A percentile compares a stretch with the other conserved stretches of the same genome.
Evolutionary conservation across 1,140 invertebrate species (phyloP).

Genomic region (Telenomus remus): DNA sequence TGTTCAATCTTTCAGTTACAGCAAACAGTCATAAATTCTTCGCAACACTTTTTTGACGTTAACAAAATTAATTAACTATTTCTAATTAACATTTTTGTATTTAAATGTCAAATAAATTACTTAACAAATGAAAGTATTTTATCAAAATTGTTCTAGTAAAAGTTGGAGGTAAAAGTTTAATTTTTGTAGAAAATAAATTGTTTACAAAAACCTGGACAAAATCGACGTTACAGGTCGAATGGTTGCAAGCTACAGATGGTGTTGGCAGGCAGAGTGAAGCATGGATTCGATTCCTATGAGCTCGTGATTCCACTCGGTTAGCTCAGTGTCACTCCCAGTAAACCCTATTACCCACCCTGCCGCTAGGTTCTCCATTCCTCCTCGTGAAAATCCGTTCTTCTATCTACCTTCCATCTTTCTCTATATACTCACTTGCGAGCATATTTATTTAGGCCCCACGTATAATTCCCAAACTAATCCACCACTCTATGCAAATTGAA

Average conservation of each 20-base stretch:
- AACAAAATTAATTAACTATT: too few relatives aligned
- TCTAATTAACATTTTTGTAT: too few relatives aligned
- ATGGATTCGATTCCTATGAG: constrained; percentile 76
- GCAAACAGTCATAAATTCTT: background rate
- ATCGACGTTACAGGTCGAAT: constrained; percentile 47
- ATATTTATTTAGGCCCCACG: constrained; percentile 18
- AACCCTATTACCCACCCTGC: constrained; percentile 70
- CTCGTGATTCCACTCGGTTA: constrained; percentile 76
- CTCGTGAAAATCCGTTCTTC: constrained; percentile 65
- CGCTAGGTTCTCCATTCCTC: constrained; percentile 42
- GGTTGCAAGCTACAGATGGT: constrained; percentile 73
- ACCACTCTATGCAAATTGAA: too few relatives aligned
- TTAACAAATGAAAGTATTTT: too few relatives aligned
- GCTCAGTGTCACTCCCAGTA: constrained; percentile 74
- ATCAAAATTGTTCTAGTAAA: too few relatives aligned
- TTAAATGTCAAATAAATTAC: too few relatives aligned
- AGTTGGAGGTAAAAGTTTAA: too few relatives aligned
- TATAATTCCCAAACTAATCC: too few relatives aligned
- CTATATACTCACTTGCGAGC: constrained; percentile 14
- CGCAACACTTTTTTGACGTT: too few relatives aligned
- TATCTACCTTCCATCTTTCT: constrained; percentile 25
- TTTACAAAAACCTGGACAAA: constrained; percentile 27
- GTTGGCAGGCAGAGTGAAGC: constrained; percentile 75
- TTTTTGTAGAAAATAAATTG: constrained; percentile 32
- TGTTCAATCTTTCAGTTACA: constrained; percentile 3